phyloP scores from a whole-genome alignment of 1,140 invertebrate species.

The Hyphantria cunea region DNA sequence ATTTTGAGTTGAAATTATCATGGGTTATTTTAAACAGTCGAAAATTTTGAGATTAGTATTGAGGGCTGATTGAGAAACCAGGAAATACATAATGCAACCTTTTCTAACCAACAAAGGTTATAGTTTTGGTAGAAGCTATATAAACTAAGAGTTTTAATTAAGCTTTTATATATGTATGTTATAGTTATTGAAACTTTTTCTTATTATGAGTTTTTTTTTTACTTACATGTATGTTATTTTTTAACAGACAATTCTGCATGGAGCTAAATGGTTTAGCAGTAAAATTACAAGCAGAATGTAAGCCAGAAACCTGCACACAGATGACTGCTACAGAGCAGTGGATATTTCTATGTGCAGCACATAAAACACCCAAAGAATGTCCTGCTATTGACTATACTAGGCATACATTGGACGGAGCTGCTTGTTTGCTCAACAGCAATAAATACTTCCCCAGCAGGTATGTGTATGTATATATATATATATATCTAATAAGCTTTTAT shows the following conservation, averaged over 20 bases:
- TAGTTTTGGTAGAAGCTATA: no score
- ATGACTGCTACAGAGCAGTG: conserved; percentile 99
- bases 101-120: no score
- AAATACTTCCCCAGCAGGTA: conserved; percentile 99
- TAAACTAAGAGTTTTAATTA: background rate
- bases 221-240: background rate
- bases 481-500: background rate
- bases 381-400: conserved; percentile 99
- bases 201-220: no score
- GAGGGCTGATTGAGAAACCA: no score
- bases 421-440: conserved; percentile 98
- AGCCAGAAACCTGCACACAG: conserved; percentile 97
- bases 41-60: no score
- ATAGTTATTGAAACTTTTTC: no score
- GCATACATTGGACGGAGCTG: conserved; percentile 99
- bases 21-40: no score
- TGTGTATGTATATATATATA: background rate
- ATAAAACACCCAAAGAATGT: conserved; percentile 99
- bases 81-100: no score
- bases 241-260: conserved; percentile 97
- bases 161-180: no score
- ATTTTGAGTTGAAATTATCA: no score
- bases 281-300: conserved; percentile 95
- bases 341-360: conserved; percentile 99
- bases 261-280: conserved; percentile 99